Conservation (phyloP, 1,140 invertebrate species). For the Holotrichia oblita region DNA sequence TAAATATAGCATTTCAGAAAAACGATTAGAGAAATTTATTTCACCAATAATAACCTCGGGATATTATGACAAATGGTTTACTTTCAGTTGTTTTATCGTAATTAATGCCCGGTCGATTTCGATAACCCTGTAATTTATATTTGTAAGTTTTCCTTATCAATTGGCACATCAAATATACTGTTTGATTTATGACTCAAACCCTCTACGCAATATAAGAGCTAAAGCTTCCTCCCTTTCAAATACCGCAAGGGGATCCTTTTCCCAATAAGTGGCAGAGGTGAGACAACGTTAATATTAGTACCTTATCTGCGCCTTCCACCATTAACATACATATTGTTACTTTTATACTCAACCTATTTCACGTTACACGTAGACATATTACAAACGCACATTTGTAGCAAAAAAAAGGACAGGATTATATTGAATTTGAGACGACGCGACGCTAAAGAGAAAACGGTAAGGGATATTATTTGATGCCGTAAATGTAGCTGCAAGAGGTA, state of each 20-base stretch:
- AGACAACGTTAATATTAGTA: constrained; percentile 1
- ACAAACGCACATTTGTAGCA: neutral
- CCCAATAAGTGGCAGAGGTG: neutral
- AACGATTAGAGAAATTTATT: neutral
- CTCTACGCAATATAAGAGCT: neutral
- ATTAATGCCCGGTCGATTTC: constrained; percentile 2
- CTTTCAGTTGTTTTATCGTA: neutral
- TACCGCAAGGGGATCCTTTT: neutral
- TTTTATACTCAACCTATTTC: constrained; percentile 7
- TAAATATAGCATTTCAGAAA: neutral
- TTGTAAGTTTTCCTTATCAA: constrained; percentile 34
- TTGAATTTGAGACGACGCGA: neutral
- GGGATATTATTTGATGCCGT: neutral
- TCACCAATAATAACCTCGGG: neutral
- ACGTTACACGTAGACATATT: neutral
- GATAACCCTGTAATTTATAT: constrained; percentile 13
- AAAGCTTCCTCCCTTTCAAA: neutral
- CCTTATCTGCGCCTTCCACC: neutral
- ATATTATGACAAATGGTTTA: constrained; percentile 30
- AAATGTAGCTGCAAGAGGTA: neutral
- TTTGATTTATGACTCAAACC: constrained; percentile 3
- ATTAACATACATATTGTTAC: constrained; percentile 34
- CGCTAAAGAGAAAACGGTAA: neutral
- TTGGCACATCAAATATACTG: constrained; percentile 33
- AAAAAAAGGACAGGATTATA: neutral